phyloP scores from a whole-genome alignment of 2,113 vertebrate genomes.

The Erythrolamprus reginae region DNA sequence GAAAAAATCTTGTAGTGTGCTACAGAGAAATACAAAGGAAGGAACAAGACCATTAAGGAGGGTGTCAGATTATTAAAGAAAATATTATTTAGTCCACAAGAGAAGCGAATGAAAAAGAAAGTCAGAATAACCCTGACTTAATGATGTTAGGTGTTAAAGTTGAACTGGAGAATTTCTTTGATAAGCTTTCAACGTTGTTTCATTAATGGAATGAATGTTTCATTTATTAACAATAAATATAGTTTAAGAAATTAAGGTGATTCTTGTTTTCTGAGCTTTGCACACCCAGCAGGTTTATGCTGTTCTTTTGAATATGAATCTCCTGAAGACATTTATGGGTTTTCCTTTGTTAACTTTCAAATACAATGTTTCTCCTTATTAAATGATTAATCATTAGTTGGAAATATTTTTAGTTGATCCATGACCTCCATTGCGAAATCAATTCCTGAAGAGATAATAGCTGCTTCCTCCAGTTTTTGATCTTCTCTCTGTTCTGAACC shows the following conservation, averaged over 20 bases:
- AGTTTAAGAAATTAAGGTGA: neutral
- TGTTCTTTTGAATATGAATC: neutral
- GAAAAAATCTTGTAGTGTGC: neutral
- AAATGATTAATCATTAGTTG: neutral
- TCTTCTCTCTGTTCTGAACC: neutral
- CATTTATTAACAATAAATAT: neutral
- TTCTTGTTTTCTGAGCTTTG: neutral
- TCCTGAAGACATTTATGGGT: neutral
- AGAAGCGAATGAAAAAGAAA: neutral
- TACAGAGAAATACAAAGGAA: neutral
- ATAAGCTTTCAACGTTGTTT: neutral
- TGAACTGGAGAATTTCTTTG: neutral
- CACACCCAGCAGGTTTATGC: neutral
- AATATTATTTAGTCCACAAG: neutral
- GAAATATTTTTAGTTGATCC: neutral
- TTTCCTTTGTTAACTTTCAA: neutral
- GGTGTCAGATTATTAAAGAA: neutral
- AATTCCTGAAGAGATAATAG: neutral
- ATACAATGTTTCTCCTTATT: neutral
- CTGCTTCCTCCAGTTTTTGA: neutral
- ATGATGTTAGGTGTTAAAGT: neutral
- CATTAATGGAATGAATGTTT: neutral
- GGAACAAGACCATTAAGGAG: neutral
- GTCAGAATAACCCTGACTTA: neutral
- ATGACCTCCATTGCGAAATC: neutral